Evolutionary conservation across 2,113 vertebrate species (phyloP), one percentile per base, ranked within the genome.

Genomic region (pig (Sus scrofa)): DNA sequence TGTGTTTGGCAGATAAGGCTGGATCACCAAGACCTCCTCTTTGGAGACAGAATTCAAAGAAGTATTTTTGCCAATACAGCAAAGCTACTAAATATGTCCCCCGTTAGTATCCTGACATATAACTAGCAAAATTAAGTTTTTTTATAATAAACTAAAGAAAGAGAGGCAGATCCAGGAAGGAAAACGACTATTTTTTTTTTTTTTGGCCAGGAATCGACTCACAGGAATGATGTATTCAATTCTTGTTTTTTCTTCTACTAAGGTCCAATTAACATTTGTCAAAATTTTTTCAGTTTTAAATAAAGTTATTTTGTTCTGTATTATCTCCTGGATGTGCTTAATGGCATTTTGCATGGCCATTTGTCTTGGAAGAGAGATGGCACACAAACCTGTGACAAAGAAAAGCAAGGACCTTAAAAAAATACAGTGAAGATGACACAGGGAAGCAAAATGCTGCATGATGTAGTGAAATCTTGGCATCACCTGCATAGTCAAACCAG

Each of bases 191-290:
- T 26, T 77, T 82, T 37, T 50, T n/a, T n/a, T 5, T 44, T 44
- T 44, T 44, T 44, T 44, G 44, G 52, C 27, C 37, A 58, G 62
- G 22, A 52, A 54, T 82, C 83, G 73, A 97, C 98, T 98, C 92
- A 98, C 98, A 32, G 86, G 24, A 81, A 77, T 34, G 50, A 16
- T 65, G 63, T 94, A 94, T 78, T 94, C 77, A 32, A 97, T 97
- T 37, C 18, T 96, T 1, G 95, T 62, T 65, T 98, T 97, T 73
- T 95, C 84, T 96, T 98, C 98, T 63, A 98, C 98, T 34, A 97
- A n/a, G 20, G 62, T 82, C 98, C 98, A 98, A 62, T 97, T 94
- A 78, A 98, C 96, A 78, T 96, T 98, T 34, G 97, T 97, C 92
- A 98, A 94, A 68, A 95, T 67, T 87, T 98, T 98, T 92, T 98